Evolutionary conservation across 2,888 invertebrate species (phyloP).

Genomic region (Harpagoxenus sublaevis): DNA sequence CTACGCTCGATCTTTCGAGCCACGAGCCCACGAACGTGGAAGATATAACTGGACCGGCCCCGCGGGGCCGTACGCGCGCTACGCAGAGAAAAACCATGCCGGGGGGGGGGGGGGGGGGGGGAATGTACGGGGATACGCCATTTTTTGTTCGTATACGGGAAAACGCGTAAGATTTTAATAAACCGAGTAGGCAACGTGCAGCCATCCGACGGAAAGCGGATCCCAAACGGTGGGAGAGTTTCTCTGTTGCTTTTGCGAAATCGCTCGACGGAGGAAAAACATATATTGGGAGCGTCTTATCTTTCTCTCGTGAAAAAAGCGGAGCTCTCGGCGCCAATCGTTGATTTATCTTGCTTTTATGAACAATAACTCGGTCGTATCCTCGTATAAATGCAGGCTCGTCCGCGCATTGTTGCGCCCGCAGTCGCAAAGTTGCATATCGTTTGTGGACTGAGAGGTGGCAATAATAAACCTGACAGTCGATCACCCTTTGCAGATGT

Average conservation of each 20-base stretch:
- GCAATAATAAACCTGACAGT: background rate
- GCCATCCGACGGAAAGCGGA: background rate
- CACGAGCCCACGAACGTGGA: background rate
- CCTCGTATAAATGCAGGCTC: too few relatives aligned
- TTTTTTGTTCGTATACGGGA: constrained; percentile 4
- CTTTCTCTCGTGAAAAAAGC: background rate
- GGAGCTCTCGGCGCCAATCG: background rate
- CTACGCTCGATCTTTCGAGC: constrained; percentile 56
- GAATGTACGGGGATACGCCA: background rate
- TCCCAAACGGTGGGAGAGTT: background rate
- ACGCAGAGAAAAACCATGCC: background rate
- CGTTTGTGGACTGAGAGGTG: background rate
- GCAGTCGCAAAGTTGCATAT: background rate
- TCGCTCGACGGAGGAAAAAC: background rate
- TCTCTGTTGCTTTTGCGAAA: constrained; percentile 9
- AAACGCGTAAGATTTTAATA: constrained; percentile 25
- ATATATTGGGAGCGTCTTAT: background rate
- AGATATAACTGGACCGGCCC: constrained; percentile 9
- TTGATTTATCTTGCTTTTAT: background rate
- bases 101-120: too few relatives aligned
- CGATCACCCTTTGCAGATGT: background rate
- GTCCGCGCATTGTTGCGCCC: background rate
- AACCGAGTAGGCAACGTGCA: background rate
- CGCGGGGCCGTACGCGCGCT: background rate
- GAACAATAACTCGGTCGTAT: background rate